Percentiles rank a stretch among this genome's conserved stretches.
Conservation (phyloP, 2,888 invertebrate genomes). For the Adela reaumurella region DNA sequence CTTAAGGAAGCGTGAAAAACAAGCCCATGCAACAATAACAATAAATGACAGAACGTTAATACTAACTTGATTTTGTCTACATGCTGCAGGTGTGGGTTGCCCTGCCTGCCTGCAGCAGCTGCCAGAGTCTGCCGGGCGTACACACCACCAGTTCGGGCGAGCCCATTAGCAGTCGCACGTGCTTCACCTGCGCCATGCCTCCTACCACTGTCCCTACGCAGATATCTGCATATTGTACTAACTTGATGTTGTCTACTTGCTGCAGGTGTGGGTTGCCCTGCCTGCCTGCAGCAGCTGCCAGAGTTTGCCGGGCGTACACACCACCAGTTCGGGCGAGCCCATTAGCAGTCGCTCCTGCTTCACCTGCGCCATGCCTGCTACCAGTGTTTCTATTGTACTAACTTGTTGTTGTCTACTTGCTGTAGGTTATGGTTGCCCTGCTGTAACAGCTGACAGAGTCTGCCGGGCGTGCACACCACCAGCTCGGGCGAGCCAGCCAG, state of each 20-base stretch:
- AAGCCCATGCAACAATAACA: too few relatives aligned
- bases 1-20: too few relatives aligned
- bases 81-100: constrained; percentile 72
- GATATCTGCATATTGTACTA: constrained; percentile 37
- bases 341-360: constrained; percentile 88
- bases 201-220: constrained; percentile 85
- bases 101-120: constrained; percentile 72
- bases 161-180: constrained; percentile 76
- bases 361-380: constrained; percentile 91
- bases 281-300: constrained; percentile 86
- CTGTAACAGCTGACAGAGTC: constrained; percentile 90
- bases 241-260: constrained; percentile 69
- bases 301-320: constrained; percentile 94
- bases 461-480: constrained; percentile 94
- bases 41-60: too few relatives aligned
- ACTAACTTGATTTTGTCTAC: constrained; percentile 65
- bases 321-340: constrained; percentile 86
- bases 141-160: constrained; percentile 94
- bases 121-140: constrained; percentile 97
- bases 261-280: constrained; percentile 63
- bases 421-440: constrained; percentile 70
- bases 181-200: constrained; percentile 92
- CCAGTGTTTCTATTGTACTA: constrained; percentile 67
- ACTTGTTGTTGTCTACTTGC: constrained; percentile 69
- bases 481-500: constrained; percentile 83